Evolutionary conservation across 2,888 invertebrate genomes (phyloP).

Genomic region (Myopa testacea): DNA sequence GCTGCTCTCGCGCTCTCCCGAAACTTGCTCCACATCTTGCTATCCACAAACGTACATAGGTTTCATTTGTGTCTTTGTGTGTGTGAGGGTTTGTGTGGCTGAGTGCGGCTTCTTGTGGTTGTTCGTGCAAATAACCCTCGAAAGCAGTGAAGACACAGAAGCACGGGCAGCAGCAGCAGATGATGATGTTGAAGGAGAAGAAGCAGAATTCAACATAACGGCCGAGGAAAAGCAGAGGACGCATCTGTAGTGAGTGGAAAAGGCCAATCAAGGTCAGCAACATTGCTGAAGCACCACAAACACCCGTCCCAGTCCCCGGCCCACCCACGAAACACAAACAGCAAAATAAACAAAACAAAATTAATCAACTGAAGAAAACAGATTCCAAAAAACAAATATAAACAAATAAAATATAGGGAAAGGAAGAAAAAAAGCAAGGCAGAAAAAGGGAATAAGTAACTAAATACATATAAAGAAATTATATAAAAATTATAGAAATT

Average conservation of each 20-base stretch:
- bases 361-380: background rate
- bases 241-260: slow-evolving; percentile 4
- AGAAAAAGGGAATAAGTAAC: too few species aligned
- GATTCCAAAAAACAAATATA: background rate
- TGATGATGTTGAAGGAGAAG: background rate
- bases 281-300: slow-evolving; percentile 31
- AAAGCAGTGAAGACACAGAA: slow-evolving; percentile 1
- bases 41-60: too few species aligned
- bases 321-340: background rate
- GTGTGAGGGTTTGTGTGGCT: background rate
- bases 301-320: background rate
- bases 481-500: too few species aligned
- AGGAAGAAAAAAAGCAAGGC: too few species aligned
- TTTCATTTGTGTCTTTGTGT: background rate
- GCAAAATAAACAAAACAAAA: slow-evolving; percentile 7
- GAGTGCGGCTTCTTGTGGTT: slow-evolving; percentile 9
- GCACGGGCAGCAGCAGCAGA: slow-evolving; percentile 5
- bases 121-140: background rate
- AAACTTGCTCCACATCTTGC: too few species aligned
- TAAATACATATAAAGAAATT: too few species aligned
- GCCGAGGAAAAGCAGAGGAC: slow-evolving; percentile 11
- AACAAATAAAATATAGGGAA: background rate
- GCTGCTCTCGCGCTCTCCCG: background rate
- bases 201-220: background rate
- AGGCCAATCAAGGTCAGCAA: slow-evolving; percentile 37